Evolutionary conservation across 2,113 vertebrate species (phyloP).

Genomic region (Nesoenas mayeri): DNA sequence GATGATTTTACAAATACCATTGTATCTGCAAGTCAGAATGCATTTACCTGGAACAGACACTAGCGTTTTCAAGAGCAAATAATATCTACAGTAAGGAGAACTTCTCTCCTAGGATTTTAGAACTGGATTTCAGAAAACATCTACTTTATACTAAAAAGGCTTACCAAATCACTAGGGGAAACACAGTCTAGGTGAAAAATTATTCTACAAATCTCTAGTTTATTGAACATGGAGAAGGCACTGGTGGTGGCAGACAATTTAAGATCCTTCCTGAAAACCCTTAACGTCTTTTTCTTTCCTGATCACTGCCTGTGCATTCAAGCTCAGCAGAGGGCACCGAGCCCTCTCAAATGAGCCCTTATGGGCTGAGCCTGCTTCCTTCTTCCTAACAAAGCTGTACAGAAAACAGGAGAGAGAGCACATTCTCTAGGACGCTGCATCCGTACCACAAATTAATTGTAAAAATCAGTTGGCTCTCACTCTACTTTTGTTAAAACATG

Average conservation of each 20-base stretch:
- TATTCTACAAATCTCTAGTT: not conserved
- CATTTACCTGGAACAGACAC: not conserved
- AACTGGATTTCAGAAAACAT: not conserved
- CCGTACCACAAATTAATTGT: not conserved
- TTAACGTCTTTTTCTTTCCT: not conserved
- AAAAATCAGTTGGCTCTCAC: not conserved
- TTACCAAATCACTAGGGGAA: not conserved
- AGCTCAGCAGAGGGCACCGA: conserved; percentile 6
- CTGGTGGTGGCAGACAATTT: not conserved
- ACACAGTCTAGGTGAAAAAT: not conserved
- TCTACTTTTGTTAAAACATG: not conserved
- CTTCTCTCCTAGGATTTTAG: not conserved
- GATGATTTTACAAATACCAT: not conserved
- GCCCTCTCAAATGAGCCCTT: not conserved
- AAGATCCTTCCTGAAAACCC: not conserved
- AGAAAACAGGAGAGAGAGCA: not conserved
- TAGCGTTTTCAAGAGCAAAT: not conserved
- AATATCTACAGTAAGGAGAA: not conserved
- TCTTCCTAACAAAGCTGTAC: not conserved
- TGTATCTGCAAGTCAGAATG: not conserved
- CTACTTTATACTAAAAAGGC: not conserved
- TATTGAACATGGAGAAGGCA: not conserved
- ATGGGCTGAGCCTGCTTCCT: not conserved
- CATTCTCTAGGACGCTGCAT: not conserved
- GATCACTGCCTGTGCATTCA: not conserved